Evolutionary conservation across 92 coral and sea anemone species (phyloP).

Genomic region (Micromussa lordhowensis): DNA sequence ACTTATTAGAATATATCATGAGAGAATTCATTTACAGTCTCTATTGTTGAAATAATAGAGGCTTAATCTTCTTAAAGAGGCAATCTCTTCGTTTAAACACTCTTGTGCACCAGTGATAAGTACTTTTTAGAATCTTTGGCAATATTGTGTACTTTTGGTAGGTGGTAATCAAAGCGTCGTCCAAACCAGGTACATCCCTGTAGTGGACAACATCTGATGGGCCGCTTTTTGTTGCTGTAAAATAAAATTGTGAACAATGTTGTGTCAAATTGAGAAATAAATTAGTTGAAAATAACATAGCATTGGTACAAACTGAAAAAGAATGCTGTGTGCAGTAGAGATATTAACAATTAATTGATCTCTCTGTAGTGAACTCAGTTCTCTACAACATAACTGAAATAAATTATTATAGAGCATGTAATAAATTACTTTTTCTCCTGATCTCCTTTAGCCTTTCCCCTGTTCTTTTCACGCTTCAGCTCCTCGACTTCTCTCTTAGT

Average conservation of each 20-base stretch:
- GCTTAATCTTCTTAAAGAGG: no score
- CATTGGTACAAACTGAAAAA: neutral
- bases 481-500: conserved; percentile 38
- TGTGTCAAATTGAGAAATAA: neutral
- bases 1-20: no score
- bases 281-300: no score
- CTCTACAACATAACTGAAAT: neutral
- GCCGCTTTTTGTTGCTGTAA: neutral
- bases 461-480: conserved; percentile 30
- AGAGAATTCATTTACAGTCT: no score
- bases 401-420: neutral
- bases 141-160: conserved; percentile 48
- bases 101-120: conserved; percentile 36
- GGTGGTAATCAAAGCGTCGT: conserved; percentile 59
- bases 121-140: neutral
- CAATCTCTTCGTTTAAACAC: neutral
- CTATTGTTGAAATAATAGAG: no score
- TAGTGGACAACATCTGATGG: conserved; percentile 39
- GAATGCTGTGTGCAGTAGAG: conserved; percentile 16
- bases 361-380: neutral
- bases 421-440: conserved; percentile 42
- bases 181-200: conserved; percentile 70
- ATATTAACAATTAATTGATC: neutral
- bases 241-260: neutral
- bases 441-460: conserved; percentile 28